Conservation (phyloP, 2,888 invertebrate genomes). For the Eupelmus urozonus region DNA sequence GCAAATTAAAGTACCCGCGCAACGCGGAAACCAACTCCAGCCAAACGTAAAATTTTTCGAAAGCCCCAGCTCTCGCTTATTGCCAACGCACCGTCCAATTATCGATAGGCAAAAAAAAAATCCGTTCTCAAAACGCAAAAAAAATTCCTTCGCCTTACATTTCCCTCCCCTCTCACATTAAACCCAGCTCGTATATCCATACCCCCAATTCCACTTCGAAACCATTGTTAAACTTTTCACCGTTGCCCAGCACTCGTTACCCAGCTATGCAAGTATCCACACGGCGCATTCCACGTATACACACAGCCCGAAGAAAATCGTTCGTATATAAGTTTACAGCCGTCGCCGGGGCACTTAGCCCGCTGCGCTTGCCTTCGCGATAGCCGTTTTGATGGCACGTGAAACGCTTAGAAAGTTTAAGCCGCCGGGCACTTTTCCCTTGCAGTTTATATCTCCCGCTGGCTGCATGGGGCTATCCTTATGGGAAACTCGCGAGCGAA, state of each 20-base stretch:
- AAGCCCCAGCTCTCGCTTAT: background rate
- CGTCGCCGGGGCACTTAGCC: conserved; percentile 20
- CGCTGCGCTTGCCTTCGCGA: conserved; percentile 53
- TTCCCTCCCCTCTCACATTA: no score
- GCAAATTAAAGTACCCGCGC: no score
- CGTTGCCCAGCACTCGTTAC: background rate
- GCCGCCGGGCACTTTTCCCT: conserved; percentile 68
- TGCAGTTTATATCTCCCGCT: conserved; percentile 44
- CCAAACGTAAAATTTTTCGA: conserved; percentile 8
- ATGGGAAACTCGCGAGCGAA: conserved; percentile 57
- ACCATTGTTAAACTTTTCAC: conserved; percentile 7
- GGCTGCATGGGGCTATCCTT: no score
- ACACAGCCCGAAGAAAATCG: background rate
- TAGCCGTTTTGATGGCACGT: conserved; percentile 63
- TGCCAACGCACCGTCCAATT: conserved; percentile 6
- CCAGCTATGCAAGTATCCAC: background rate
- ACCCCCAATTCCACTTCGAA: background rate
- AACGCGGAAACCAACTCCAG: no score
- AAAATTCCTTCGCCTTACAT: no score
- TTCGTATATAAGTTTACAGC: conserved; percentile 24
- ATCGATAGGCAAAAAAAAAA: conserved; percentile 6
- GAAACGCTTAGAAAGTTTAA: conserved; percentile 71
- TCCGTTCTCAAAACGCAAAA: background rate
- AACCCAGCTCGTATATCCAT: no score
- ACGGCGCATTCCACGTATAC: background rate